Conservation (phyloP, 2,888 invertebrate species). For the Anarsia innoxiella region DNA sequence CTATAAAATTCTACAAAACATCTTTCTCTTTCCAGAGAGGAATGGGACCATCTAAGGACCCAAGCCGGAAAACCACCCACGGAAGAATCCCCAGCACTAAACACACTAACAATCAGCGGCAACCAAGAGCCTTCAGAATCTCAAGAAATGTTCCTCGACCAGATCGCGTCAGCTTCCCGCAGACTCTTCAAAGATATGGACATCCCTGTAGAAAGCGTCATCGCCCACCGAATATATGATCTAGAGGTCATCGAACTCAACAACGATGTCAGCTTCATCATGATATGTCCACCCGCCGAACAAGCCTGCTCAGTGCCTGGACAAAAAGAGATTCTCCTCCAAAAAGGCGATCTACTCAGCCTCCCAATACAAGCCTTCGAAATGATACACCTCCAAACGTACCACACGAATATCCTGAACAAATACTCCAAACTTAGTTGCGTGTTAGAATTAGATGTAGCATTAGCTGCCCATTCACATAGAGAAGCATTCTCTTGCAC, state of each 20-base stretch:
- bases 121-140: constrained; percentile 79
- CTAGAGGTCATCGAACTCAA: constrained; percentile 95
- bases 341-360: constrained; percentile 89
- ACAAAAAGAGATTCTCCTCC: constrained; percentile 87
- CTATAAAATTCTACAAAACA: no score
- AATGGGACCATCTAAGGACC: constrained; percentile 93
- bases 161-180: constrained; percentile 83
- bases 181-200: constrained; percentile 88
- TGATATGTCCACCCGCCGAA: constrained; percentile 94
- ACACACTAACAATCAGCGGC: constrained; percentile 49
- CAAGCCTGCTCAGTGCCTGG: constrained; percentile 94
- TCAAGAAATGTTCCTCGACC: constrained; percentile 86
- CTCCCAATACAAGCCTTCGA: constrained; percentile 95
- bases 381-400: constrained; percentile 96
- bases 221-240: constrained; percentile 90
- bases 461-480: constrained; percentile 93
- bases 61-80: constrained; percentile 50
- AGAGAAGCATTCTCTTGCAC: constrained; percentile 95
- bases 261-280: constrained; percentile 91
- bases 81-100: constrained; percentile 43
- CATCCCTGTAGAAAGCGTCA: constrained; percentile 80
- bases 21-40: constrained; percentile 92
- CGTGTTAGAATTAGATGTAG: constrained; percentile 93
- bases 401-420: constrained; percentile 91
- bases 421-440: constrained; percentile 95